A percentile compares a stretch with the other conserved stretches of the same genome.
Evolutionary conservation across 2,797 vertebrate genomes (phyloP).

Genomic region (Pristis pectinata): DNA sequence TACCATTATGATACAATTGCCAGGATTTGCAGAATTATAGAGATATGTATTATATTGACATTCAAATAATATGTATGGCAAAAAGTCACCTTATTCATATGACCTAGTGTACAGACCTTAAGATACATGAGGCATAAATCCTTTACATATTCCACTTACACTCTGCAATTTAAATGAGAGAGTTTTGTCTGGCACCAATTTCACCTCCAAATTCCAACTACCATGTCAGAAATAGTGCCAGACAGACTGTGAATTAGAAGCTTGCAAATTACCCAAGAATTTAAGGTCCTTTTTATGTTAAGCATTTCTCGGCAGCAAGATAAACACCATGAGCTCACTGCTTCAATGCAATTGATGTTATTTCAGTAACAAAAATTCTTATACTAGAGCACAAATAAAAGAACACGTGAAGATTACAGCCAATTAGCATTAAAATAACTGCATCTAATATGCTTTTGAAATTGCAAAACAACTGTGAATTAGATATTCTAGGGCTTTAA

Average conservation of each 20-base stretch:
- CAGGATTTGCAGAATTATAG: neutral
- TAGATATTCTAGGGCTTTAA: neutral
- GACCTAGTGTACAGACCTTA: neutral
- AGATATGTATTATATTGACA: neutral
- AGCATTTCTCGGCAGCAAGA: neutral
- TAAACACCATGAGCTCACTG: neutral
- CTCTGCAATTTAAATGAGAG: neutral
- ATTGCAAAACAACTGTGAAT: neutral
- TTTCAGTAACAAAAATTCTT: neutral
- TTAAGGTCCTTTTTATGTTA: neutral
- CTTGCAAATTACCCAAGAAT: neutral
- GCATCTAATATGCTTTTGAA: neutral
- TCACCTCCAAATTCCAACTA: neutral
- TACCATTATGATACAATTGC: neutral
- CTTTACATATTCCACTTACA: neutral
- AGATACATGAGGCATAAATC: neutral
- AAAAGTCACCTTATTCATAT: neutral
- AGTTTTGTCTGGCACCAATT: neutral
- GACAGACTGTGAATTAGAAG: neutral
- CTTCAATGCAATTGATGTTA: neutral
- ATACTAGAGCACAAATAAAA: neutral
- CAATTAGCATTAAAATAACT: neutral
- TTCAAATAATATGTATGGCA: neutral
- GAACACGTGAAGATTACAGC: neutral
- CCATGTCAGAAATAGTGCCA: neutral